Base-by-base conservation (phyloP, 2,888 invertebrate genomes). In the Nemotelus nigrinus region DNA sequence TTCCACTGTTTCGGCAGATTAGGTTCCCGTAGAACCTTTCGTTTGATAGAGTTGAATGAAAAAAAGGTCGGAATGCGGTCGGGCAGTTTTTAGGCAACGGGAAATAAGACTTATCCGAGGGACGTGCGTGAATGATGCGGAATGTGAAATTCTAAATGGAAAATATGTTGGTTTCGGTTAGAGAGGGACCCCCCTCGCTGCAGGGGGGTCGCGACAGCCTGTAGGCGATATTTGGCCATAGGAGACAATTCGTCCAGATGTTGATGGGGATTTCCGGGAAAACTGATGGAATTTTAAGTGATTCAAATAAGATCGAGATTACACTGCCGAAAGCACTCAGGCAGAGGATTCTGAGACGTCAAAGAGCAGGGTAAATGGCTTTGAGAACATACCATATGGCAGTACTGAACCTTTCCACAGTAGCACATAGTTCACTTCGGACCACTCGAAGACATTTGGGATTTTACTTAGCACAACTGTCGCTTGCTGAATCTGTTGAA, bases 321-420 rank as follows among this genome's bases (percentile, higher is more conserved):
- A 25, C 25, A 25, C 25, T 25, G 25, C 25, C 25, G 25, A 25
- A 25, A 25, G 25, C 25, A 25, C 25, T 25, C 25, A 25, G 25
- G 25, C 25, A 25, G 25, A 25, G 25, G 25, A 25, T 25, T 25
- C 25, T 25, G 25, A 25, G 25, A 25, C 25, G 25, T 25, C 25
- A 25, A 39, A 2, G 25, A 58, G 3, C 63, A 65, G 44, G 58
- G 25, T 58, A 58, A 63, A 63, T 7, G 41, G 63, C 8, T 55
- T 43, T 45, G 43, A 45, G n/a, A 78, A 78, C 82, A 80, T 81
- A 84, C 83, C 83, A 83, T 84, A 84, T 84, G 83, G 83, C 82
- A 83, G 78, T 82, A 82, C 78, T 81, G 80, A 79, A 83, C 79
- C 81, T 83, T 83, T 82, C 82, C 82, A 80, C 83, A 82, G 80